These are phyloP conservation scores for Drosophila greeni DNA, from an alignment of 2,888 invertebrate species.

Conservation along the genomic window DNA sequence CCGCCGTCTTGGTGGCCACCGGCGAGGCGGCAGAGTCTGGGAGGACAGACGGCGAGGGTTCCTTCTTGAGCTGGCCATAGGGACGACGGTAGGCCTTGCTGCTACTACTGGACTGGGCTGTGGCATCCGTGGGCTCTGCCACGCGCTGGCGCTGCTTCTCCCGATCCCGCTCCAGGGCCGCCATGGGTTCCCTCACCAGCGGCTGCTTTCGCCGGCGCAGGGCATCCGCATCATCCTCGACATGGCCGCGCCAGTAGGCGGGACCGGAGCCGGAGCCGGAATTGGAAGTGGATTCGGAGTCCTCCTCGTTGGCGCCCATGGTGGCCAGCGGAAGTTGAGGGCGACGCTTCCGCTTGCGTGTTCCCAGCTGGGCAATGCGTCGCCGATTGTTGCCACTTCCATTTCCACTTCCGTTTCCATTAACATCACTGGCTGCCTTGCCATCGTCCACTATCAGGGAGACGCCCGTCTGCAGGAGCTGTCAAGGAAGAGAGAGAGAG, in stretches of 20 bases:
- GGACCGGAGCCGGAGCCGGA: background rate
- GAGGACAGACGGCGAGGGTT: slow-evolving; percentile 42
- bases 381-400: slow-evolving; percentile 26
- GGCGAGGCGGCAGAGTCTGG: background rate
- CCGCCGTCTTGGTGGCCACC: slow-evolving; percentile 45
- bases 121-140: slow-evolving; percentile 44
- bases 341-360: slow-evolving; percentile 82
- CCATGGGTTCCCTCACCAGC: slow-evolving; percentile 73
- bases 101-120: slow-evolving; percentile 24
- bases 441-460: slow-evolving; percentile 68
- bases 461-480: slow-evolving; percentile 78
- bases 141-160: slow-evolving; percentile 66
- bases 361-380: slow-evolving; percentile 25
- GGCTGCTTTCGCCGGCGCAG: slow-evolving; percentile 62
- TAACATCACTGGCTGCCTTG: slow-evolving; percentile 34
- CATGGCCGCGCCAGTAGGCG: slow-evolving; percentile 77
- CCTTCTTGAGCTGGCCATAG: slow-evolving; percentile 74
- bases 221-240: slow-evolving; percentile 71
- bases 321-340: slow-evolving; percentile 78
- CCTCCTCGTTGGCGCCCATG: slow-evolving; percentile 54
- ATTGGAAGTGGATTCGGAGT: slow-evolving; percentile 3
- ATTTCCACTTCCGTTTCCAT: slow-evolving; percentile 6
- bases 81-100: slow-evolving; percentile 78
- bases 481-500: slow-evolving; percentile 14
- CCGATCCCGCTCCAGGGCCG: slow-evolving; percentile 75